Evolutionary conservation across 2,113 vertebrate species (phyloP), one percentile per base, ranked within the genome.

Genomic region (Casuarius casuarius): DNA sequence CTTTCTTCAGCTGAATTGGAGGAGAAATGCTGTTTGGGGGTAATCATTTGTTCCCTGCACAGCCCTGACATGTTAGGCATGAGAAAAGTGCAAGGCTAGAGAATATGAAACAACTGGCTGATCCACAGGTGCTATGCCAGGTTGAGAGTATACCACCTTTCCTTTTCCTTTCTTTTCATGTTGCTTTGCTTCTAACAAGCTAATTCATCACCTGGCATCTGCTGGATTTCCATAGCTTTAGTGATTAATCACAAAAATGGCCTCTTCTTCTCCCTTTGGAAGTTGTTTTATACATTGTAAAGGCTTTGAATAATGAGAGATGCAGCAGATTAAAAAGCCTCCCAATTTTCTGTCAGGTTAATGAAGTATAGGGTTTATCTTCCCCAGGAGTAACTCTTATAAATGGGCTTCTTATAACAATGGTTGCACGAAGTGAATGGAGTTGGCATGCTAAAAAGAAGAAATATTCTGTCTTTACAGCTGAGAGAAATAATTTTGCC

Each of bases 301-400:
- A 93, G 63, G 19, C 46, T 89, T 95, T 89, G 93, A 92, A 91
- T 94, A 94, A 94, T 91, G 82, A 89, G 89, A 62, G 51, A 86
- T 84, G 44, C 44, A 89, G 81, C 87, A 87, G 92, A 94, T 94
- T 83, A 96, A 96, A 94, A 95, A 94, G 28, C 49, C 87, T 94
- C 78, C 82, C 70, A 85, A 5, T 92, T 95, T 97, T 68, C 84
- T 96, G 84, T 92, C 90, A 96, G 78, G 59, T 95, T 94, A 96
- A 94, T 95, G 90, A 95, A 96, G 86, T 93, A 87, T 66, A 82
- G 44, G 78, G 86, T 96, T 94, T 96, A 81, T 92, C 80, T 97
- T 93, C 72, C 87, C 61, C 84, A 67, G 67, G 87, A 94, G 82
- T 78, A 92, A 88, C 72, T 80, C 62, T 84, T 94, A 75, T 8